Evolutionary conservation across 2,888 invertebrate genomes (phyloP).

Genomic region (Rhingia campestris): DNA sequence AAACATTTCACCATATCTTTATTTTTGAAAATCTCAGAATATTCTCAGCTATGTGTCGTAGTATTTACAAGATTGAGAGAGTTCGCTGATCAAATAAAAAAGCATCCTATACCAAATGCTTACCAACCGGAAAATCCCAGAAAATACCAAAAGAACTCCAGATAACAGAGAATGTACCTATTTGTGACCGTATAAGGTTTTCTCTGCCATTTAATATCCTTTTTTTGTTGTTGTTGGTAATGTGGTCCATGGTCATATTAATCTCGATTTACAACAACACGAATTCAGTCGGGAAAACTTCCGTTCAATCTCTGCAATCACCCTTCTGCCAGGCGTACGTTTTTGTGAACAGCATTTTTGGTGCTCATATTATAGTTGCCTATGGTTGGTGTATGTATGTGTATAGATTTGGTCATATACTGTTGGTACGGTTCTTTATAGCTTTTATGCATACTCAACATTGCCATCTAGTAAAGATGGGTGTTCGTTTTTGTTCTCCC

Average conservation of each 20-base stretch:
- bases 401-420: not conserved
- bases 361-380: conserved; percentile 27
- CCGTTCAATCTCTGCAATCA: conserved; percentile 28
- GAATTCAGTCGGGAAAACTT: conserved; percentile 40
- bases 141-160: conserved; percentile 29
- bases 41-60: not conserved
- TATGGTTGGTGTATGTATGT: conserved; percentile 8
- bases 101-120: conserved; percentile 9
- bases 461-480: conserved; percentile 46
- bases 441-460: conserved; percentile 50
- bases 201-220: conserved; percentile 54
- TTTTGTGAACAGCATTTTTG: conserved; percentile 30
- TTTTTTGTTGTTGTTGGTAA: conserved; percentile 35
- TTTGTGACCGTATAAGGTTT: conserved; percentile 30
- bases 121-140: conserved; percentile 31
- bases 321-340: not conserved
- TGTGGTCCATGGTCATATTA: conserved; percentile 22
- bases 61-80: conserved; percentile 5
- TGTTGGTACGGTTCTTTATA: conserved; percentile 43
- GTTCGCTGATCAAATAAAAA: conserved; percentile 7
- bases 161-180: conserved; percentile 5
- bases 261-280: conserved; percentile 56
- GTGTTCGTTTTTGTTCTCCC: conserved; percentile 37
- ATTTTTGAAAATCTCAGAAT: conserved; percentile 12
- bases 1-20: too few relatives aligned